Percentiles rank a stretch among this genome's conserved stretches.
Conservation (phyloP, 2,888 invertebrate species). For the Mellilla xanthometata region DNA sequence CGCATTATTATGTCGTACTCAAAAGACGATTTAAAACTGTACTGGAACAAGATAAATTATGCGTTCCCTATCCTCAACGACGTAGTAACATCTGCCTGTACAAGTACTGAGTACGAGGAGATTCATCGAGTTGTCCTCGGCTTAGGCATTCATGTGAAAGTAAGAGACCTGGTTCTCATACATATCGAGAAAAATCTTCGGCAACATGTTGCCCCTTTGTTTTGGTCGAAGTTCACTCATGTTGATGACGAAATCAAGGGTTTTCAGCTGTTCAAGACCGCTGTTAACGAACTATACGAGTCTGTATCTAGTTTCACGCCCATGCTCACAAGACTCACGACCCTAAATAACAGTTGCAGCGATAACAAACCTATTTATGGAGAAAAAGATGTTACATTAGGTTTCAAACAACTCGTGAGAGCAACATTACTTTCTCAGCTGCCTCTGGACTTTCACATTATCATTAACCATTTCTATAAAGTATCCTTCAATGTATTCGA, state of each 20-base stretch:
- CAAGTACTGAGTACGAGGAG: conserved; percentile 62
- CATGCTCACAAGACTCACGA: conserved; percentile 79
- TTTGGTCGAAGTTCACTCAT: conserved; percentile 85
- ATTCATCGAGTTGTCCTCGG: conserved; percentile 64
- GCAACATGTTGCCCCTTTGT: conserved; percentile 83
- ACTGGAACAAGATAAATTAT: conserved; percentile 72
- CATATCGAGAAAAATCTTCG: conserved; percentile 84
- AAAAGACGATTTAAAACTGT: conserved; percentile 59
- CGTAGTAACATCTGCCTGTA: conserved; percentile 60
- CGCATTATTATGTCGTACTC: conserved; percentile 61
- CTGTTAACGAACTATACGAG: conserved; percentile 85
- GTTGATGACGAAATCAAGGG: conserved; percentile 79
- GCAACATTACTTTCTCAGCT: conserved; percentile 87
- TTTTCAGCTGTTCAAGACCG: conserved; percentile 85
- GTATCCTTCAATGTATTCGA: conserved; percentile 89
- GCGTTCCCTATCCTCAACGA: conserved; percentile 74
- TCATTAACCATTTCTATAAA: conserved; percentile 89
- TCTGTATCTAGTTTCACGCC: conserved; percentile 79
- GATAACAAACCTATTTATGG: conserved; percentile 77
- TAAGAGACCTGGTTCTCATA: conserved; percentile 66
- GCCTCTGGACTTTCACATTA: conserved; percentile 86
- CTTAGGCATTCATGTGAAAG: conserved; percentile 63
- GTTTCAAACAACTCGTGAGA: conserved; percentile 85
- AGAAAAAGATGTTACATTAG: conserved; percentile 76
- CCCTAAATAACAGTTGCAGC: conserved; percentile 69